Base-by-base conservation (phyloP, 1,140 invertebrate genomes). In the Lordiphosa mommai region DNA sequence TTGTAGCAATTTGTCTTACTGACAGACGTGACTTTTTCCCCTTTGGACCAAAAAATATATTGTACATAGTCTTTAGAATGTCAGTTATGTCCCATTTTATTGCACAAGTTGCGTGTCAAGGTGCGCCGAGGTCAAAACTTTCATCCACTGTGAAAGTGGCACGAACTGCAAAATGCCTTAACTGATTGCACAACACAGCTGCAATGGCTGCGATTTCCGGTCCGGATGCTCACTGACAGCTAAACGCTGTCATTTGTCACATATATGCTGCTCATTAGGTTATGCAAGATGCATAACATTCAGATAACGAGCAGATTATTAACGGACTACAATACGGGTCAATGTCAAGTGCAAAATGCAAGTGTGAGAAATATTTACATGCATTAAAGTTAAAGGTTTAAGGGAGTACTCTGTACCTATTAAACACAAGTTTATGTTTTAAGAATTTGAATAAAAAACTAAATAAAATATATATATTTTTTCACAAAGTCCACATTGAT, bases 1-100 rank as follows among this genome's bases (percentile, higher is more conserved):
- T 74, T 74, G 61, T 67, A 71, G 76, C 76, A 79, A 79, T 80
- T 82, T 80, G 76, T 82, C 76, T 84, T 80, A 55, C 71, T 66
- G 9, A 33, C 47, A 69, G 67, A 80, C 76, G 76, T 82, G 76
- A 80, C 76, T 74, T 80, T 67, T 74, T 72, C 51, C 46, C 46
- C 49, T 53, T 66, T 50, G 52, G 20, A 32, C 6, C 4, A 8
- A 8, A 33, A 47, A 32, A 32, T 32, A 33, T 47, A n/a, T n/a
- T n/a, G n/a, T n/a, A n/a, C n/a, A n/a, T n/a, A n/a, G n/a, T 41
- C 20, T n/a, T 17, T 6, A 27, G 20, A 10, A 27, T 41, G 40
- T 23, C 12, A 41, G 40, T 27, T 38, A 17, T 38, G 37, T 7
- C 16, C 17, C 3, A 38, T 14, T 20, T 30, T 34, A 3, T 44